phyloP scores from a whole-genome alignment of 2,113 vertebrate genomes.

The Calidris pygmaea region DNA sequence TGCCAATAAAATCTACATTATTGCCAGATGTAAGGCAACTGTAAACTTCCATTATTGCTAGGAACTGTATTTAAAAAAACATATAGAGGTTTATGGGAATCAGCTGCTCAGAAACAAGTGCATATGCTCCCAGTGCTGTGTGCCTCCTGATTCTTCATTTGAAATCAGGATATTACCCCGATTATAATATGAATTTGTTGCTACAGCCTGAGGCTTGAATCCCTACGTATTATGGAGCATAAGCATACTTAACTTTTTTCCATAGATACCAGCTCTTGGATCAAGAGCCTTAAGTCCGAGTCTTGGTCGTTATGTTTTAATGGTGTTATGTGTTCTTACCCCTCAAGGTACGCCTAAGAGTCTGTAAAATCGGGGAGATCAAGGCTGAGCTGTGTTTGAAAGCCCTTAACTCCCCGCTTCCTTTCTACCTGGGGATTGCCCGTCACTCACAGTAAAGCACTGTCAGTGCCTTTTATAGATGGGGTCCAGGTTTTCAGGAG shows the following conservation, averaged over 20 bases:
- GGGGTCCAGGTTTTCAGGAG: neutral
- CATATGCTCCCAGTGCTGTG: neutral
- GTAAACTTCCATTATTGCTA: conserved; percentile 13
- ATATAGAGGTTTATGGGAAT: conserved; percentile 29
- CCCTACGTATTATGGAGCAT: neutral
- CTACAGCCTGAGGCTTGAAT: neutral
- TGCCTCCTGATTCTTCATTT: neutral
- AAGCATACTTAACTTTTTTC: neutral
- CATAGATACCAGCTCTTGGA: neutral
- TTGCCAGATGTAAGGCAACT: conserved; percentile 4
- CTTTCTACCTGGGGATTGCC: neutral
- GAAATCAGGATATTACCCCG: neutral
- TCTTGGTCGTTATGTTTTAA: neutral
- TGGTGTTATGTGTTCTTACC: neutral
- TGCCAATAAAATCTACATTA: neutral
- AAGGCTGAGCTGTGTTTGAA: neutral
- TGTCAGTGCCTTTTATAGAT: neutral
- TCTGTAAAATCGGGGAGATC: neutral
- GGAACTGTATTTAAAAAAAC: neutral
- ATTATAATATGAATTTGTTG: neutral
- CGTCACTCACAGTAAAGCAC: neutral
- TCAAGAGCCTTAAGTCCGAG: neutral
- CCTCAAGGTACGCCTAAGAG: neutral
- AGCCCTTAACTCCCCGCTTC: neutral
- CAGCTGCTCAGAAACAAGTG: neutral